Conservation (phyloP, 92 coral and sea anemone species). For the Ricordea florida region DNA sequence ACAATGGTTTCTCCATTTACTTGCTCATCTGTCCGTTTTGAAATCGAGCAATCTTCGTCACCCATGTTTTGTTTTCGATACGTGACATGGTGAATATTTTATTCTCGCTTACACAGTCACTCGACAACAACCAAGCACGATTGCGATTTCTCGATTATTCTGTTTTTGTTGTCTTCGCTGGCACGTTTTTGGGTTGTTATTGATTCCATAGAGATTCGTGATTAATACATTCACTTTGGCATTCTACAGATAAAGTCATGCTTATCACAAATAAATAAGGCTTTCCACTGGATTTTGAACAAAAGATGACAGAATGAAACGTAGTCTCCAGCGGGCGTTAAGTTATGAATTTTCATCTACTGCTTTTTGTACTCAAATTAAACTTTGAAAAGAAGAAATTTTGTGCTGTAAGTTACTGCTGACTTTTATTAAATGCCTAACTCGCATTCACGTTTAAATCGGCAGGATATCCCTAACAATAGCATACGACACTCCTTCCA, state of each 20-base stretch:
- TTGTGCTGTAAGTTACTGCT: slow-evolving; percentile 59
- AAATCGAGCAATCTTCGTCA: neutral
- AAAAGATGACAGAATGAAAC: neutral
- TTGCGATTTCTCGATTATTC: neutral
- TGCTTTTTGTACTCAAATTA: slow-evolving; percentile 20
- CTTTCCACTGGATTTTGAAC: neutral
- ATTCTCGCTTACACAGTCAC: slow-evolving; percentile 16
- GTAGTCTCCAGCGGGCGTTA: too few species aligned
- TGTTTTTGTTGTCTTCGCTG: neutral
- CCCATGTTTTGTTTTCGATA: neutral
- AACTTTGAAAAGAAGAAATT: slow-evolving; percentile 13
- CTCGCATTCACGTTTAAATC: slow-evolving; percentile 66
- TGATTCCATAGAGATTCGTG: neutral
- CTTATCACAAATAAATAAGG: neutral
- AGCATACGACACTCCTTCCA: slow-evolving; percentile 34
- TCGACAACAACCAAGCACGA: slow-evolving; percentile 2
- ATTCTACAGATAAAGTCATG: neutral
- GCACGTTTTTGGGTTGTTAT: neutral
- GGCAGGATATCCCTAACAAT: slow-evolving; percentile 82
- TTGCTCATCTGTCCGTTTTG: neutral
- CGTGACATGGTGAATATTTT: neutral
- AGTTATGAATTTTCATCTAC: neutral
- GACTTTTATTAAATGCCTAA: slow-evolving; percentile 61
- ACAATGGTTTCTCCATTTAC: neutral
- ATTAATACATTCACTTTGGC: neutral